Percentiles rank a stretch among this genome's conserved stretches.
Evolutionary conservation across 2,113 vertebrate species (phyloP).

Genomic region (Rostratula benghalensis): DNA sequence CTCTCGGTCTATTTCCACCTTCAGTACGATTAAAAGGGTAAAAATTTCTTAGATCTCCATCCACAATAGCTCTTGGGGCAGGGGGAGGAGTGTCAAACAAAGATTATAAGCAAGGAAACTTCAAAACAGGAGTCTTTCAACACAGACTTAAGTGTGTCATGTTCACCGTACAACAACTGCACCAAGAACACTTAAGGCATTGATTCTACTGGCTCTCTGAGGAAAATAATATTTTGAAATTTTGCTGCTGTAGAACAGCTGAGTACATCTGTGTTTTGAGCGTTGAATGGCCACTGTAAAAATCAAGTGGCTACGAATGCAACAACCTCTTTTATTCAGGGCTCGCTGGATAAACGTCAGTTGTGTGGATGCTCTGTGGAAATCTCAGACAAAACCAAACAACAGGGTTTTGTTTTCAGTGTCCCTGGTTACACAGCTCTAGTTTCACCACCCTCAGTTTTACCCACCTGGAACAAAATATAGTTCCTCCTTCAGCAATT

Average conservation of each 20-base stretch:
- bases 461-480: background rate
- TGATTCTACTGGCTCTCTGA: background rate
- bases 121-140: background rate
- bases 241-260: background rate
- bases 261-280: background rate
- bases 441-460: background rate
- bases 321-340: background rate
- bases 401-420: background rate
- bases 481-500: background rate
- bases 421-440: background rate
- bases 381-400: background rate
- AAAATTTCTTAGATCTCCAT: background rate
- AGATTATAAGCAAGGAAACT: background rate
- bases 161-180: background rate
- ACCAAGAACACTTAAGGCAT: background rate
- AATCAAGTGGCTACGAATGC: background rate
- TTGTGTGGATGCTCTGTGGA: background rate
- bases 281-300: background rate
- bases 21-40: background rate
- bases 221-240: background rate
- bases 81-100: background rate
- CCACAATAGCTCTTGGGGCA: background rate
- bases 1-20: background rate
- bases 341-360: background rate
- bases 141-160: background rate